Base-by-base conservation (phyloP, 1,140 invertebrate genomes). In the Philotrypesis tridentata region DNA sequence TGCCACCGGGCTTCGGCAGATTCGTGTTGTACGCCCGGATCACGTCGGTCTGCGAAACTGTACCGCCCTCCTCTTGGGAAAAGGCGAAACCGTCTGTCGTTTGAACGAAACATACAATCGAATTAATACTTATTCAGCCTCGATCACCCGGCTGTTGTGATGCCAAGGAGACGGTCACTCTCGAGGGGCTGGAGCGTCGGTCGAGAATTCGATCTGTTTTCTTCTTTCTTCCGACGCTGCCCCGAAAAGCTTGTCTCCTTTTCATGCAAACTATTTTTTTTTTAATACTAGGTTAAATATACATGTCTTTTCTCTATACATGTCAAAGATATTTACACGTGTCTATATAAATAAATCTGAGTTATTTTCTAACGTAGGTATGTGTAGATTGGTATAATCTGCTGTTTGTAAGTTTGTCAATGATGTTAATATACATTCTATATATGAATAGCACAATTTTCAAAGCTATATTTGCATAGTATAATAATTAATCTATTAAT, bases 61-160 rank as follows among this genome's bases (percentile, higher is more conserved):
- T 96, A 82, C 97, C 98, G 89, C 97, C 96, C 94, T 99, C 98
- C 93, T 99, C 98, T 96, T 99, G 98, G 23, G 98, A 99, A 93
- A 99, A 99, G 83, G 98, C 98, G 93, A 97, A 99, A 82, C 98
- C 98, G 95, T 98, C 97, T 99, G 93, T 72, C 55, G 31, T 84
- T 82, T 23, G 21, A 74, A 23, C 25, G n/a, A 55, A 6, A 55
- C 48, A 55, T 55, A 55, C 4, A 55, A 17, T 55, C 21, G 17
- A 17, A 55, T 55, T 55, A 55, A 55, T 55, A 21, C 17, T 55
- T 55, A 0, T 55, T 55, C 12, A 1, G 12, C 12, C 17, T 48
- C 14, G 4, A 3, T 21, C 17, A 17, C 0, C 2, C 7, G 6
- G 7, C 17, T 55, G 48, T 17, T 14, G 7, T 43, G 4, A 55